phyloP scores from a whole-genome alignment of 2,888 invertebrate genomes.

The Cantharis nigra region DNA sequence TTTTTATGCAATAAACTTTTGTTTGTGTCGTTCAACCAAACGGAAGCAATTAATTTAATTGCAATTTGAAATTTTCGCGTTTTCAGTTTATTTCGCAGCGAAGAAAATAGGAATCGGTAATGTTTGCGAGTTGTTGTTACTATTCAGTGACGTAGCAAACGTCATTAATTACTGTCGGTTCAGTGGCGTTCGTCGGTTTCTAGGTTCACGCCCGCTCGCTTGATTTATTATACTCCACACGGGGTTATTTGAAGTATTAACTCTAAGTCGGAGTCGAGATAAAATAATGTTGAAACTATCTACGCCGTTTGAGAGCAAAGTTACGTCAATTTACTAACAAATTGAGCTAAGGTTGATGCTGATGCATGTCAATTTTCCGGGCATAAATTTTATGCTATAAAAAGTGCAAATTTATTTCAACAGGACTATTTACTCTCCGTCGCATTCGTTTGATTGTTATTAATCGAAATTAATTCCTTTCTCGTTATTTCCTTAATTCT shows the following conservation, averaged over 20 bases:
- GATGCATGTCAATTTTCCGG: neutral
- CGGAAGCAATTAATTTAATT: slow-evolving; percentile 21
- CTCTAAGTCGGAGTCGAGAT: slow-evolving; percentile 4
- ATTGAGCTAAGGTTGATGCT: neutral
- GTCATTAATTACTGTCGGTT: slow-evolving; percentile 40
- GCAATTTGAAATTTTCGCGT: neutral
- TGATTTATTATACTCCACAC: slow-evolving; percentile 38
- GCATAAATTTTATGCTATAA: neutral
- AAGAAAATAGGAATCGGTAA: slow-evolving; percentile 15
- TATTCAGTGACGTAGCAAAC: slow-evolving; percentile 36
- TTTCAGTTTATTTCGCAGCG: slow-evolving; percentile 5
- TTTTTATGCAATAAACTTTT: slow-evolving; percentile 1
- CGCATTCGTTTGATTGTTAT: slow-evolving; percentile 11
- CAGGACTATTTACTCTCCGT: neutral
- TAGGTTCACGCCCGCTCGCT: slow-evolving; percentile 38
- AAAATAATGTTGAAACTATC: neutral
- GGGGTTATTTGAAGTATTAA: slow-evolving; percentile 2
- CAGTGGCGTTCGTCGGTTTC: slow-evolving; percentile 41
- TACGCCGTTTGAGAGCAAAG: neutral
- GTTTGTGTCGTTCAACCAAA: slow-evolving; percentile 6
- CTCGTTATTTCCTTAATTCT: slow-evolving; percentile 24
- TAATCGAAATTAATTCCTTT: slow-evolving; percentile 25
- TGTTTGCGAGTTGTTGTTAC: slow-evolving; percentile 10
- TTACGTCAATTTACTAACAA: neutral
- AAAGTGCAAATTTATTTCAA: neutral